These are phyloP conservation scores for Halichoerus grypus DNA, from an alignment of 2,113 vertebrate species.

Conservation along the genomic window DNA sequence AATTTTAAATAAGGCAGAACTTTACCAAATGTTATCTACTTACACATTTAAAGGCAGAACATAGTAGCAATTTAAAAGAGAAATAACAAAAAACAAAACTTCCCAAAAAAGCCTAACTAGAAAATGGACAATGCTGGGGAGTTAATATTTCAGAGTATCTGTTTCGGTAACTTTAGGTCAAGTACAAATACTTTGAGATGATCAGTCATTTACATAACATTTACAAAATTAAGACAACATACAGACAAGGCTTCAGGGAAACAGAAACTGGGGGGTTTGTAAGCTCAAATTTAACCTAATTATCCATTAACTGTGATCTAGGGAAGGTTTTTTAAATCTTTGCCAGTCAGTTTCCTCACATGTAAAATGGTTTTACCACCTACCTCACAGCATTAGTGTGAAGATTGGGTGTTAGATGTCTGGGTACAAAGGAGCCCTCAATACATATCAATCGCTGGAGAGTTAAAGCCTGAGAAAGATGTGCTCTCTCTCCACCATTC, in stretches of 20 bases:
- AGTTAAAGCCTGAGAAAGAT: not conserved
- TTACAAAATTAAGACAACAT: conserved; percentile 52
- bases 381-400: not conserved
- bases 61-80: conserved; percentile 19
- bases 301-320: not conserved
- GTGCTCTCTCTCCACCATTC: not conserved
- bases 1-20: conserved; percentile 52
- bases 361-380: not conserved
- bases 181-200: conserved; percentile 43
- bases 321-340: not conserved
- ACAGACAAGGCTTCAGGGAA: not conserved
- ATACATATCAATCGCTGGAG: not conserved
- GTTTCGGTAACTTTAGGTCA: not conserved
- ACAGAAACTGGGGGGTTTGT: not conserved
- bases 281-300: not conserved
- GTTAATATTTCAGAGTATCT: not conserved
- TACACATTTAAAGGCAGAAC: conserved; percentile 41
- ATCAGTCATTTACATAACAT: not conserved
- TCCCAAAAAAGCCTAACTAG: not conserved
- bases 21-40: conserved; percentile 8
- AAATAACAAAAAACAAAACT: not conserved
- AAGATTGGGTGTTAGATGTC: not conserved
- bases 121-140: not conserved
- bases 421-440: not conserved
- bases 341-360: conserved; percentile 30